Evolutionary conservation across 2,113 vertebrate genomes (phyloP).

Genomic region (Hassar affinis): DNA sequence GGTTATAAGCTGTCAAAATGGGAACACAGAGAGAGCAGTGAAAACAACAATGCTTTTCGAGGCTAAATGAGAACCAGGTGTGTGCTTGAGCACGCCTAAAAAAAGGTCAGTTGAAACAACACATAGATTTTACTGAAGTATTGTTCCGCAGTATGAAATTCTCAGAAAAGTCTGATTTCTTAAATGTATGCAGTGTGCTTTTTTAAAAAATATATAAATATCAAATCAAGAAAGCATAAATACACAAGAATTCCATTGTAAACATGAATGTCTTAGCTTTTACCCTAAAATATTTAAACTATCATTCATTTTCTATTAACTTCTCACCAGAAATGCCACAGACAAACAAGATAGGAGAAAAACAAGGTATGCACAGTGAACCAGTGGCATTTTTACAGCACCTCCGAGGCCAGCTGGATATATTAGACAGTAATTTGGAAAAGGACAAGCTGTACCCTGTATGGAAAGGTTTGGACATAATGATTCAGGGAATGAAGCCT

Average conservation of each 20-base stretch:
- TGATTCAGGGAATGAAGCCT: conserved; percentile 37
- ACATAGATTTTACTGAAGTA: not conserved
- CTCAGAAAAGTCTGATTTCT: not conserved
- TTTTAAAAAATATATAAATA: not conserved
- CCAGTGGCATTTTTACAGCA: conserved; percentile 16
- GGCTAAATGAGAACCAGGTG: conserved; percentile 40
- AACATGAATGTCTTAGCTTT: not conserved
- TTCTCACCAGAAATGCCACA: not conserved
- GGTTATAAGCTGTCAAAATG: conserved; percentile 10
- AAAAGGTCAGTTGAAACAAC: not conserved
- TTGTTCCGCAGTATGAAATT: not conserved
- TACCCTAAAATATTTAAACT: not conserved
- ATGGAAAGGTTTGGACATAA: conserved; percentile 26
- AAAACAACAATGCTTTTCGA: conserved; percentile 12
- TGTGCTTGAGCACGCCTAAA: not conserved
- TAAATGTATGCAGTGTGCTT: no score
- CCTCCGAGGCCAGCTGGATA: conserved; percentile 8
- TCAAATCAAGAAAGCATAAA: not conserved
- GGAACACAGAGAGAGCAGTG: not conserved
- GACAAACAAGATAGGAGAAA: not conserved
- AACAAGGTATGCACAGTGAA: not conserved
- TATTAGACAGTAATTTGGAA: conserved; percentile 33
- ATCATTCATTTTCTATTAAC: not conserved
- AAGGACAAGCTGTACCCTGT: not conserved
- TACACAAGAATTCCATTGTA: not conserved